Evolutionary conservation across 2,888 invertebrate species (phyloP), one percentile per base, ranked within the genome.

Genomic region (Pinctada fucata): DNA sequence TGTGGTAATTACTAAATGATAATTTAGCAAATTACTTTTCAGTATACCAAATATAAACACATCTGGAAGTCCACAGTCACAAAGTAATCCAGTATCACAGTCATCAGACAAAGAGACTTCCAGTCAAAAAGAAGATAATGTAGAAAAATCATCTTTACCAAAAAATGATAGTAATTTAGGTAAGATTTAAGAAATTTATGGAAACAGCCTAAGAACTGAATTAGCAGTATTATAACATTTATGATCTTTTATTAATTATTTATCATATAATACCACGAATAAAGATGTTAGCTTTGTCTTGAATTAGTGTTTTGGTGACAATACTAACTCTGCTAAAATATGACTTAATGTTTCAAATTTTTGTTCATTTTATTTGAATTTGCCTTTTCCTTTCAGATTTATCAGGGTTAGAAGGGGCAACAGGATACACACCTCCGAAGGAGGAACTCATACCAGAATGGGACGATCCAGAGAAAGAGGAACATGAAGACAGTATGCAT

Each of bases 401-500:
- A 45, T 75, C 83, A n/a, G 83, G 73, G 69, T 75, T 84, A 71
- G 84, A 86, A 68, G 88, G 88, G 72, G 88, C 89, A 10, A 73
- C 81, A 47, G 88, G 88, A 16, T 85, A 81, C 51, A 80, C 86
- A 2, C 79, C 85, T 2, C 82, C 84, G 49, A 79, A 74, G 31
- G 88, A 87, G 64, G 88, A 88, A 80, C 48, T 77, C 1, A 88
- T 89, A 52, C 88, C 90, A 31, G 79, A 82, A 16, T 89, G 88
- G 87, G 84, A 85, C 3, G 85, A 87, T 72, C 86, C 89, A 0
- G 75, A 79, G 6, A 82, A 86, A 71, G 89, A 88, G n/a, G 88
- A 88, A 73, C 85, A 88, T 63, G 82, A 80, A 6, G 89, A 89
- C 75, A 89, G 89, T 67, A 80, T 88, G 79, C 86, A 89, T 73